phyloP scores from a whole-genome alignment of 2,797 vertebrate genomes.

The Triplophysa bombifrons region DNA sequence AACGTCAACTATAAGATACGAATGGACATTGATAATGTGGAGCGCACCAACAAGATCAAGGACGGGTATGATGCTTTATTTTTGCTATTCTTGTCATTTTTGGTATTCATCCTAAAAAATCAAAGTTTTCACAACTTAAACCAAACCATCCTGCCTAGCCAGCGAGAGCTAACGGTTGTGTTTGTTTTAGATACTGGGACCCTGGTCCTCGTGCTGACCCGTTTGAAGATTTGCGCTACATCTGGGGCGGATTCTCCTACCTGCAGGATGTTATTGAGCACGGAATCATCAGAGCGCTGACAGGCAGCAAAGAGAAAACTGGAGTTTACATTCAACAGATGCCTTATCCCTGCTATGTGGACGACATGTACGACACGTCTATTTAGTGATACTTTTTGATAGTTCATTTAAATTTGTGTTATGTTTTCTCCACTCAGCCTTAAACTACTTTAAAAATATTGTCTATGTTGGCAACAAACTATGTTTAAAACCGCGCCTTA shows the following conservation, averaged over 20 bases:
- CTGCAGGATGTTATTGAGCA: constrained; percentile 95
- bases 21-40: constrained; percentile 99
- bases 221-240: constrained; percentile 94
- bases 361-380: constrained; percentile 87
- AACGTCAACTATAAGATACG: constrained; percentile 97
- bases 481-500: no score
- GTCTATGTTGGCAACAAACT: no score
- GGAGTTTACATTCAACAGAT: constrained; percentile 97
- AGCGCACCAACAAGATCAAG: constrained; percentile 98
- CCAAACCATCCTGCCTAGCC: not conserved
- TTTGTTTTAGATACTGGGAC: constrained; percentile 90
- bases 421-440: no score
- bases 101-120: not conserved
- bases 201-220: constrained; percentile 97
- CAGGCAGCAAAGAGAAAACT: constrained; percentile 85
- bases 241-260: constrained; percentile 97
- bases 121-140: not conserved
- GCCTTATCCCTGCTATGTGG: constrained; percentile 97
- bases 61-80: constrained; percentile 81
- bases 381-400: not conserved
- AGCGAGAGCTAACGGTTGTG: not conserved
- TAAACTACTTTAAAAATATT: no score
- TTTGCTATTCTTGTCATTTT: not conserved
- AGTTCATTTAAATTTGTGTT: no score
- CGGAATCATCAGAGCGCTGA: constrained; percentile 90